These are phyloP conservation scores for Drosophila algonquin DNA, from an alignment of 2,888 invertebrate species.

Conservation along the genomic window DNA sequence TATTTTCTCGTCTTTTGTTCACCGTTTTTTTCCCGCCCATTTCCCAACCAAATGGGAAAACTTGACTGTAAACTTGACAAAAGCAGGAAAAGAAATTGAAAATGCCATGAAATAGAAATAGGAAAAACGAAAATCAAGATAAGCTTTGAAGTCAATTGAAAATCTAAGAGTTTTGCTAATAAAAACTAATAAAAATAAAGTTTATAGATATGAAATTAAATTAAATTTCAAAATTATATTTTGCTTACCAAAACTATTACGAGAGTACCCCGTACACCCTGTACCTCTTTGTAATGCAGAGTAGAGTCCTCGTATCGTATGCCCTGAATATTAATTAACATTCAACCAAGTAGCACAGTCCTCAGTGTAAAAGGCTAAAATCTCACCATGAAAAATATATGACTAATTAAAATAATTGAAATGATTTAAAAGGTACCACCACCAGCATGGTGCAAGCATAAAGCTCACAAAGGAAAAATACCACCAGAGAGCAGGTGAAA, in stretches of 20 bases:
- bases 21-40: too few species aligned
- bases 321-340: background rate
- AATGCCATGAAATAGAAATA: constrained; percentile 11
- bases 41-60: constrained; percentile 1
- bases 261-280: too few species aligned
- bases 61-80: constrained; percentile 39
- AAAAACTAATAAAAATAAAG: background rate
- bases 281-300: too few species aligned
- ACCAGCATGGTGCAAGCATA: background rate
- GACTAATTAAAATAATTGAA: constrained; percentile 72
- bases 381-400: constrained; percentile 36
- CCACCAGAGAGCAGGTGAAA: constrained; percentile 46
- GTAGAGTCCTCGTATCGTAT: too few species aligned
- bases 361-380: constrained; percentile 49
- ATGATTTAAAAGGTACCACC: constrained; percentile 34
- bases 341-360: background rate
- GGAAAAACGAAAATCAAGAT: background rate
- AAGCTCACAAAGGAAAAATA: constrained; percentile 1
- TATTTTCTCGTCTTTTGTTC: constrained; percentile 43
- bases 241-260: too few species aligned
- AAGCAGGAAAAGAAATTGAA: constrained; percentile 10
- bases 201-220: background rate
- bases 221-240: too few species aligned
- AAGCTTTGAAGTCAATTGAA: background rate
- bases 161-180: background rate